Evolutionary conservation across 2,113 vertebrate genomes (phyloP).

Genomic region (Xiphophorus hellerii): DNA sequence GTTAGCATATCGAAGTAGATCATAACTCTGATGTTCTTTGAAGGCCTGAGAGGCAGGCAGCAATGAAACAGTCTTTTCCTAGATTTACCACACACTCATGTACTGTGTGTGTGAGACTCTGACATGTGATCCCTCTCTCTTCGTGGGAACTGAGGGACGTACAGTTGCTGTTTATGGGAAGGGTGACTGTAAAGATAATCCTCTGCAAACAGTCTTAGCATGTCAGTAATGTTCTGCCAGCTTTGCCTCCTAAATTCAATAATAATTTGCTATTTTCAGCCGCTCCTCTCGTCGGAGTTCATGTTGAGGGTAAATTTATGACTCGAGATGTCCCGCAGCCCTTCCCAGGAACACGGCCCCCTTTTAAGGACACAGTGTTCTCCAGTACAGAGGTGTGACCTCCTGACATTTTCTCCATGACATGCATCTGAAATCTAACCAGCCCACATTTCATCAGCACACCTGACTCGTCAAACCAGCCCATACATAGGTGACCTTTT

Average conservation of each 20-base stretch:
- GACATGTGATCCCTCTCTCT: slow-evolving; percentile 36
- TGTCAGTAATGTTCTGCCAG: slow-evolving; percentile 9
- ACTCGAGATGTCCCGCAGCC: slow-evolving; percentile 31
- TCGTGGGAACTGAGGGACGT: slow-evolving; percentile 25
- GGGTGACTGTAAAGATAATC: slow-evolving; percentile 11
- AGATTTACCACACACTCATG: slow-evolving; percentile 8
- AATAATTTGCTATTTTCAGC: slow-evolving; percentile 5
- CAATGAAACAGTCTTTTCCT: slow-evolving; percentile 6
- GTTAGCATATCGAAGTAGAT: neutral
- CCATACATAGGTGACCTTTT: slow-evolving; percentile 14
- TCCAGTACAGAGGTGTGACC: slow-evolving; percentile 45
- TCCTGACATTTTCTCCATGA: slow-evolving; percentile 57
- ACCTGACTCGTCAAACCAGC: slow-evolving; percentile 46
- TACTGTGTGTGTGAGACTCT: slow-evolving; percentile 12
- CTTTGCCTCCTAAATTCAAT: slow-evolving; percentile 1
- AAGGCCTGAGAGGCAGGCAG: neutral
- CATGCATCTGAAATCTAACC: slow-evolving; percentile 61
- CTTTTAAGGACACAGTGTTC: slow-evolving; percentile 48
- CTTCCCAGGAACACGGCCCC: slow-evolving; percentile 2
- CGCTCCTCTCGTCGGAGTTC: neutral
- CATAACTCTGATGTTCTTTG: neutral
- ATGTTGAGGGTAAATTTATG: slow-evolving; percentile 26
- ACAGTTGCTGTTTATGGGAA: slow-evolving; percentile 10
- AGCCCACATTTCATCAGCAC: slow-evolving; percentile 34
- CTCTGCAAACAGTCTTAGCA: slow-evolving; percentile 2